Conservation (phyloP, 2,888 invertebrate genomes). For the Machimus atricapillus region DNA sequence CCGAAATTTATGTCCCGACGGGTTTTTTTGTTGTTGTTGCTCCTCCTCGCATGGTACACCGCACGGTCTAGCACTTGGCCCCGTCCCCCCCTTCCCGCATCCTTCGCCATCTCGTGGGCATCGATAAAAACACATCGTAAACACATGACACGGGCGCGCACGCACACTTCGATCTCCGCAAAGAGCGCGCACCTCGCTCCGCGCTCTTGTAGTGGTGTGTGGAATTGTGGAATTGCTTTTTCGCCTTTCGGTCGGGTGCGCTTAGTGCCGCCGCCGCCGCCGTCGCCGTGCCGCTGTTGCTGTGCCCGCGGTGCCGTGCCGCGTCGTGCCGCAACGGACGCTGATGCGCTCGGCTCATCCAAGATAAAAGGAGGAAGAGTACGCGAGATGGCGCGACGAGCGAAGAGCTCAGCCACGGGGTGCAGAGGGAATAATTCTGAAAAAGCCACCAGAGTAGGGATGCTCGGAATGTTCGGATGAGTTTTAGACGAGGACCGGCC, state of each 20-base stretch:
- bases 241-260: not conserved
- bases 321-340: not conserved
- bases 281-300: not conserved
- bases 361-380: slow-evolving; percentile 15
- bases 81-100: not conserved
- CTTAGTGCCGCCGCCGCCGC: not conserved
- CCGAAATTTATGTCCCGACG: not conserved
- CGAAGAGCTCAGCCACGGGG: slow-evolving; percentile 5
- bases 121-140: slow-evolving; percentile 15
- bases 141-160: slow-evolving; percentile 26
- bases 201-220: too few relatives aligned
- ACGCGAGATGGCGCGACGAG: slow-evolving; percentile 1
- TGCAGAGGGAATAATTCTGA: slow-evolving; percentile 30
- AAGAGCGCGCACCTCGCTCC: slow-evolving; percentile 13
- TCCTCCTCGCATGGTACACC: not conserved
- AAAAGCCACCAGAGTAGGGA: slow-evolving; percentile 34
- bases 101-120: too few relatives aligned
- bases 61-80: not conserved
- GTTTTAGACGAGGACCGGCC: not conserved
- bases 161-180: not conserved
- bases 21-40: not conserved
- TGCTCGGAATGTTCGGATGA: not conserved
- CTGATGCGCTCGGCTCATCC: not conserved
- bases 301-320: not conserved
- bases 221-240: not conserved